Percentiles rank a stretch among this genome's conserved stretches.
Conservation (phyloP, 1,140 invertebrate genomes). For the Cataglyphis hispanica region DNA sequence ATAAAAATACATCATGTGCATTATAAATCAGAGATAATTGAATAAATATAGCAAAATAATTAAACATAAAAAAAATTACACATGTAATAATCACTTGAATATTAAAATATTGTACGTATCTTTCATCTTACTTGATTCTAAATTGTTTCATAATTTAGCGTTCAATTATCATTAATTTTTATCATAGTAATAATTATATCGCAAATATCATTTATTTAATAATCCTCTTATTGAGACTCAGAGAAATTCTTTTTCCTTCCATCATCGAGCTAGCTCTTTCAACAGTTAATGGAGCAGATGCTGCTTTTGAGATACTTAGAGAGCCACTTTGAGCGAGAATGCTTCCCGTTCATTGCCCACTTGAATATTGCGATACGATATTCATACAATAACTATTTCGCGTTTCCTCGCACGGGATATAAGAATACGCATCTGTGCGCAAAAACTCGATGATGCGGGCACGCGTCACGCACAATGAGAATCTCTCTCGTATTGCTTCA, state of each 20-base stretch:
- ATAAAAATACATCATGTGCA: neutral
- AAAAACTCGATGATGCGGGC: slow-evolving; percentile 81
- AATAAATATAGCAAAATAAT: neutral
- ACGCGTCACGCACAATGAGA: slow-evolving; percentile 68
- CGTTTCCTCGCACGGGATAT: slow-evolving; percentile 35
- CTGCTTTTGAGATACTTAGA: slow-evolving; percentile 36
- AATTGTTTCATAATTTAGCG: neutral
- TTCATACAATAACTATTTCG: slow-evolving; percentile 49
- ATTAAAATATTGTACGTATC: neutral
- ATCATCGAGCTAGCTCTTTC: neutral
- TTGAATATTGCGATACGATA: neutral
- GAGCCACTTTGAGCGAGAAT: slow-evolving; percentile 6
- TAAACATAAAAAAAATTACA: too few relatives aligned
- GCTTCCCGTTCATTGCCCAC: slow-evolving; percentile 12
- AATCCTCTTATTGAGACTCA: neutral
- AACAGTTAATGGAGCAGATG: slow-evolving; percentile 43
- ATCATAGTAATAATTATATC: neutral
- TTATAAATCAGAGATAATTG: neutral
- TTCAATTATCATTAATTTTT: neutral
- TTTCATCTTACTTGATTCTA: neutral
- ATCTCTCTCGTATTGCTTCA: slow-evolving; percentile 45
- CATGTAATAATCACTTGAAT: neutral
- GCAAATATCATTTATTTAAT: slow-evolving; percentile 12
- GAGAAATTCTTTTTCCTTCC: slow-evolving; percentile 7
- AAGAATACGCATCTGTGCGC: slow-evolving; percentile 82